A percentile compares a stretch with the other conserved stretches of the same genome.
Evolutionary conservation across 1,140 invertebrate species (phyloP).

Genomic region (Muscidifurax raptorellus): DNA sequence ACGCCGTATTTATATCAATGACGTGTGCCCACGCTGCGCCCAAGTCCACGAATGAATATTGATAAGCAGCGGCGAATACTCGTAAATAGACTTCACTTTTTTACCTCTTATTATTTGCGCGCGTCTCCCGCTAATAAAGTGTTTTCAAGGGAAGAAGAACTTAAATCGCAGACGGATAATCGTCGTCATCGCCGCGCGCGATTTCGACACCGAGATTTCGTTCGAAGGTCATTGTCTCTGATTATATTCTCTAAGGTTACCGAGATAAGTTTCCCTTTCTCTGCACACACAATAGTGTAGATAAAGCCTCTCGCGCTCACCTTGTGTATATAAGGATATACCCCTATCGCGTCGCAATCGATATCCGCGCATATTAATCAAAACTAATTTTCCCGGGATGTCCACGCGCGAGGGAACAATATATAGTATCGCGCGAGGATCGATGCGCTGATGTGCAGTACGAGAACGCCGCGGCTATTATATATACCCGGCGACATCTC

Average conservation of each 20-base stretch:
- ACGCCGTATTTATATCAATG: not conserved
- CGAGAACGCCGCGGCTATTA: too few species aligned
- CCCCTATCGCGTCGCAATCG: not conserved
- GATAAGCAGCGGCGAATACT: not conserved
- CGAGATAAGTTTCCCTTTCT: not conserved
- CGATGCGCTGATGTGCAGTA: not conserved
- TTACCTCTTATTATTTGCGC: too few species aligned
- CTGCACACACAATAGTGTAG: not conserved
- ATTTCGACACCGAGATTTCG: not conserved
- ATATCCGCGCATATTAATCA: not conserved
- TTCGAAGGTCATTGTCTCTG: not conserved
- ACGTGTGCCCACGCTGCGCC: not conserved
- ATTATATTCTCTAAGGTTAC: not conserved
- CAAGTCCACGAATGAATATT: not conserved
- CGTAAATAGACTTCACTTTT: not conserved
- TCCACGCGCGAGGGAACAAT: not conserved
- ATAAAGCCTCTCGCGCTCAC: not conserved
- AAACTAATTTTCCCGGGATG: not conserved
- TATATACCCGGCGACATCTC: not conserved
- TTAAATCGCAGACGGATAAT: too few species aligned
- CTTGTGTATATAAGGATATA: not conserved
- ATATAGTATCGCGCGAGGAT: not conserved
- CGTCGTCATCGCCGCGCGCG: too few species aligned
- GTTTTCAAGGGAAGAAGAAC: too few species aligned
- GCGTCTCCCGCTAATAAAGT: too few species aligned